Base-by-base conservation (phyloP, 2,113 vertebrate genomes). In the Burhinus bistriatus region DNA sequence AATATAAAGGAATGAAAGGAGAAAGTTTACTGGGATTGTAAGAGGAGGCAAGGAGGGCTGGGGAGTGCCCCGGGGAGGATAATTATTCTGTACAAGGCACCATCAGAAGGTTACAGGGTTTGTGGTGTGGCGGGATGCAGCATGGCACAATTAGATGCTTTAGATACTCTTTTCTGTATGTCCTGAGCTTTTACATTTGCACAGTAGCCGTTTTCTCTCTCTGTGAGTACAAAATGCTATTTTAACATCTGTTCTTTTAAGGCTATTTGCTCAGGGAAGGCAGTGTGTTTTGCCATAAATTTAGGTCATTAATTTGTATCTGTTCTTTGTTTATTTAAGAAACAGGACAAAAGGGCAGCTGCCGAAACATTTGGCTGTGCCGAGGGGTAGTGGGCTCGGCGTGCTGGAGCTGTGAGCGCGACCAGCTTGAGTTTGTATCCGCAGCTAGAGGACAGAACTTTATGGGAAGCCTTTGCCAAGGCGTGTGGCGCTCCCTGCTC, bases 281-380 rank as follows among this genome's bases (percentile, higher is more conserved):
- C 98, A 97, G 98, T 97, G 97, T 98, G 98, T 98, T 99, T 99
- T 98, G 98, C 98, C 98, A 98, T 99, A 99, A 99, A 99, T 99
- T 99, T 99, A 99, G 99, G 99, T 99, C 99, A 99, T 99, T 99
- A 99, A 99, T 99, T 99, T 99, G 99, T 99, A 99, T 99, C 99
- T 99, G 99, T 98, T 99, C 99, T 99, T 99, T 99, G 99, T 99
- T 99, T 99, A 99, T 99, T 99, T 99, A 99, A 99, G 99, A 98
- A 99, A 98, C 98, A 98, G 99, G 99, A 99, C 99, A 99, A 99
- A 99, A 99, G 99, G 99, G 99, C 99, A 99, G 99, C 99, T 99
- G 99, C 99, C 97, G 98, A 99, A 99, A 98, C 99, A 99, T 99
- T 99, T 99, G 99, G 99, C 99, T 98, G 98, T 99, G 99, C 99